Percentiles rank a stretch among this genome's conserved stretches.
Conservation (phyloP, 2,113 vertebrate species). For the Isichthys henryi region DNA sequence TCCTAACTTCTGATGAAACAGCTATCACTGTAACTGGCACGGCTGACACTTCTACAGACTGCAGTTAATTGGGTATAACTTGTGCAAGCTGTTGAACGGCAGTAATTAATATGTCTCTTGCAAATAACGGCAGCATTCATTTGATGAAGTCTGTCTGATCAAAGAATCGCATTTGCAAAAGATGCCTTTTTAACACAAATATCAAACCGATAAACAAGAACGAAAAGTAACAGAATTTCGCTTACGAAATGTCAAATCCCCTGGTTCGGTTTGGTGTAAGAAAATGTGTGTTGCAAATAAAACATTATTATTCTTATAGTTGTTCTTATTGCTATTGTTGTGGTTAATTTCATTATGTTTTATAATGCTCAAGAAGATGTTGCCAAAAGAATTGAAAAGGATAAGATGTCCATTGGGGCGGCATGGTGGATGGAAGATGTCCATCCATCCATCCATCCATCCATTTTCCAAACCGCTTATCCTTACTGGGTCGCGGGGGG, state of each 20-base stretch:
- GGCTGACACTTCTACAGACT: not conserved
- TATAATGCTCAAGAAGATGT: not conserved
- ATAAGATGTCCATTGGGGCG: too few relatives aligned
- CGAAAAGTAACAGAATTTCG: not conserved
- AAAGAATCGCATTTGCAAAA: not conserved
- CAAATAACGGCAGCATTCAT: not conserved
- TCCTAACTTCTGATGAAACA: not conserved
- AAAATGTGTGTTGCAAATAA: not conserved
- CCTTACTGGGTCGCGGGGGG: too few relatives aligned
- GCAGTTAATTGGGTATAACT: constrained; percentile 5
- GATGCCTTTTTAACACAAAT: not conserved
- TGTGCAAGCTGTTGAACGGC: not conserved
- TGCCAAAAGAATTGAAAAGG: too few relatives aligned
- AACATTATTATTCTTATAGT: not conserved
- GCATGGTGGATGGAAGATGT: too few relatives aligned
- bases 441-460: too few relatives aligned
- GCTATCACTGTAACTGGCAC: not conserved
- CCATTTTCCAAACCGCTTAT: too few relatives aligned
- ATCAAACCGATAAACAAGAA: not conserved
- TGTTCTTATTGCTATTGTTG: not conserved
- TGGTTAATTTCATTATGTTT: not conserved
- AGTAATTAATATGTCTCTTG: not conserved
- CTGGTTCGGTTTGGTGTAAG: not conserved
- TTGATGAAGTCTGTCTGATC: not conserved
- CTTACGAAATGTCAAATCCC: not conserved